Evolutionary conservation across 2,888 invertebrate genomes (phyloP).

Genomic region (Nephrotoma flavescens): DNA sequence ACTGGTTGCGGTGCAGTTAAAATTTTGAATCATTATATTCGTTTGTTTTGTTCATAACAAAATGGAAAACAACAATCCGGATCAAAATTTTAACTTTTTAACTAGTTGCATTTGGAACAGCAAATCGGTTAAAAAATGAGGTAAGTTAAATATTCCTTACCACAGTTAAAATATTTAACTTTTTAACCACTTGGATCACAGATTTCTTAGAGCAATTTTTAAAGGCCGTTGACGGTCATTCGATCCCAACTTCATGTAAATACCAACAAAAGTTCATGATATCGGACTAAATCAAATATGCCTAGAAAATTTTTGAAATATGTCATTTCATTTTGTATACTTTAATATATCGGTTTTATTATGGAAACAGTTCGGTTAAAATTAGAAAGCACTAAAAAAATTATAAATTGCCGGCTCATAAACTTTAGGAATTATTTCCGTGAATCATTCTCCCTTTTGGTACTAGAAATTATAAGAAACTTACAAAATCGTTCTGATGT

Average conservation of each 20-base stretch:
- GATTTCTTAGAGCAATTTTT: no score
- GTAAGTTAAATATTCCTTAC: no score
- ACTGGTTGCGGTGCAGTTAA: no score
- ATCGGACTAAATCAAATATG: neutral
- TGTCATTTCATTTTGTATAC: neutral
- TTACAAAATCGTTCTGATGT: slow-evolving; percentile 26
- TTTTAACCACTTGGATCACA: no score
- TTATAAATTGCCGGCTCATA: neutral
- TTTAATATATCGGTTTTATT: neutral
- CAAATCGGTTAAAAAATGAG: no score
- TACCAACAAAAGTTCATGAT: neutral
- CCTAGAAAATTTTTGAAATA: neutral
- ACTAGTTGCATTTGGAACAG: no score
- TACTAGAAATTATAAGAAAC: slow-evolving; percentile 25
- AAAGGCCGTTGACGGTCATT: no score
- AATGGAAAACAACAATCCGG: no score
- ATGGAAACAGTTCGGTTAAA: neutral
- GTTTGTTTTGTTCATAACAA: no score
- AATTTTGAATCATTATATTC: no score
- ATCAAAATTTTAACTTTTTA: no score
- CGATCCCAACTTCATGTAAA: neutral
- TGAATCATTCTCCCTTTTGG: slow-evolving; percentile 19
- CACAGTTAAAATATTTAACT: no score
- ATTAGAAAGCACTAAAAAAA: neutral
- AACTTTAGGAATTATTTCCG: slow-evolving; percentile 4